These are phyloP conservation scores for Agrochola lychnidis DNA, from an alignment of 2,888 invertebrate genomes.

Conservation along the genomic window DNA sequence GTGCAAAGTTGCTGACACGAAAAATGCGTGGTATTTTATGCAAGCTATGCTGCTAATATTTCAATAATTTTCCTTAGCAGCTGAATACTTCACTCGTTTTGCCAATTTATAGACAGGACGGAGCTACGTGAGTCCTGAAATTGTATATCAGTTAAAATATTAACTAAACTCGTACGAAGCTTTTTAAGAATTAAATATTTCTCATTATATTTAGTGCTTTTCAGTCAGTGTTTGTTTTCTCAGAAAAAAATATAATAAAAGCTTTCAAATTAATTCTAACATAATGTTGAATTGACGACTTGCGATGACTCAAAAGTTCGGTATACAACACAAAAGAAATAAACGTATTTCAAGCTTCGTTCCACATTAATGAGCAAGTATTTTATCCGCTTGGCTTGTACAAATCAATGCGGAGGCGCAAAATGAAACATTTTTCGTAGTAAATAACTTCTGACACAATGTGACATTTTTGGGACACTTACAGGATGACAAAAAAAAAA, in stretches of 20 bases:
- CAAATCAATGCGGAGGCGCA: slow-evolving; percentile 14
- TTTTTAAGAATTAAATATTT: neutral
- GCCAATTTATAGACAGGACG: neutral
- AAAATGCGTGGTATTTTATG: neutral
- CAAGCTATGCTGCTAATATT: neutral
- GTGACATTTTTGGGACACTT: slow-evolving; percentile 2
- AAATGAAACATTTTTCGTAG: slow-evolving; percentile 13
- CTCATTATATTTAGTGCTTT: slow-evolving; percentile 24
- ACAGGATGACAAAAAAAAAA: neutral
- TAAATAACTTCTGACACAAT: slow-evolving; percentile 10
- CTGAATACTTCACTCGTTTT: neutral
- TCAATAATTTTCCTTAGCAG: slow-evolving; percentile 3
- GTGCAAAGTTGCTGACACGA: slow-evolving; percentile 8
- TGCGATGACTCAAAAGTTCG: slow-evolving; percentile 37
- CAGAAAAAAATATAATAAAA: slow-evolving; percentile 5
- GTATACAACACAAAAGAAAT: slow-evolving; percentile 27
- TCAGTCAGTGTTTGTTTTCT: slow-evolving; percentile 1
- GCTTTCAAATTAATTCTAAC: slow-evolving; percentile 35
- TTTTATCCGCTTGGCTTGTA: slow-evolving; percentile 16
- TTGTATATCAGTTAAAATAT: neutral
- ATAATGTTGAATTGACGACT: slow-evolving; percentile 33
- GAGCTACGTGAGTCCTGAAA: no score
- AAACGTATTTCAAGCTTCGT: slow-evolving; percentile 49
- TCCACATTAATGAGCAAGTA: slow-evolving; percentile 3
- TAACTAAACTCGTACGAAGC: neutral